Base-by-base conservation (phyloP, 2,113 vertebrate species). In the Psilopsiagon aymara region DNA sequence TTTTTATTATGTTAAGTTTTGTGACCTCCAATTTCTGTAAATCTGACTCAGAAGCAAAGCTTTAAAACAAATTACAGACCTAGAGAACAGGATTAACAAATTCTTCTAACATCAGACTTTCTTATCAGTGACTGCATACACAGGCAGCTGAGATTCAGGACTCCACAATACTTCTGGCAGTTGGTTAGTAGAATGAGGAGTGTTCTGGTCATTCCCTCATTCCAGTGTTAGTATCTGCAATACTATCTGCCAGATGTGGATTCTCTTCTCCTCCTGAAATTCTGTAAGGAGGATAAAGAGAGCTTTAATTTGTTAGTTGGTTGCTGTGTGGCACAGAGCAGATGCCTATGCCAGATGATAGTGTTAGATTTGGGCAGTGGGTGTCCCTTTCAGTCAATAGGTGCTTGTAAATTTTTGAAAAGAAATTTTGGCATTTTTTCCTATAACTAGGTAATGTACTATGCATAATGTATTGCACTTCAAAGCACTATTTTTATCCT, bases 401-500 rank as follows among this genome's bases (percentile, higher is more conserved):
- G 3, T 31, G 24, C 3, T 37, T 43, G 47, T 19, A 83, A 51
- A 75, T 52, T 52, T 94, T 88, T 83, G 51, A 37, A 79, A 88
- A 88, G 13, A 66, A 90, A 28, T 41, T 93, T 69, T 92, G 82
- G 62, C 64, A 77, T 88, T 86, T 86, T 86, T 51, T 90, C 20
- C 41, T 78, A 2, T 39, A 64, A n/a, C 17, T 33, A 69, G 86
- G 35, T 31, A 57, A 19, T 20, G 31, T 44, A 57, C 33, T 64
- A 9, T 39, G 17, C 59, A 74, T 87, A 85, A 92, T 1, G 15
- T n/a, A 74, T 29, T 70, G 78, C 39, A 93, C 74, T 92, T 94
- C 93, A 97, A 95, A 92, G 88, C 7, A 28, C 35, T 83, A 55
- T 63, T 91, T 97, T 88, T 66, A 70, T 41, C 31, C 44, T 88